A percentile compares a stretch with the other conserved stretches of the same genome.
Evolutionary conservation across 2,113 vertebrate species (phyloP).

Genomic region (Corythoichthys intestinalis): DNA sequence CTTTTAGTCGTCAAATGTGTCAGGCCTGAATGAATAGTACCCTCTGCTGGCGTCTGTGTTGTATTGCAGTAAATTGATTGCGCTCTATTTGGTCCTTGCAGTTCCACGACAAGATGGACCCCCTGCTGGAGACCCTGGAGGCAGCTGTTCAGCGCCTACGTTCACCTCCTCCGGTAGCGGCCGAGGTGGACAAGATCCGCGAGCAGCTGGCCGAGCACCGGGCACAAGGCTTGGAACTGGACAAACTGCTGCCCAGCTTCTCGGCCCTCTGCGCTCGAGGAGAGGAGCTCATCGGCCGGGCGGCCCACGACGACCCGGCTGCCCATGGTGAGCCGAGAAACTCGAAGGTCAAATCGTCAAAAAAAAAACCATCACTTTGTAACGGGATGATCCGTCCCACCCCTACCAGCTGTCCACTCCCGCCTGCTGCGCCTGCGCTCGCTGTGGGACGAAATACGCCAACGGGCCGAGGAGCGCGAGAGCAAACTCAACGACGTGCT

Average conservation of each 20-base stretch:
- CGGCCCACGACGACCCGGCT: slow-evolving; percentile 85
- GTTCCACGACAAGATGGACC: slow-evolving; percentile 98
- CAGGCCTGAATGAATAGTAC: not conserved
- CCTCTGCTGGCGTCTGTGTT: not conserved
- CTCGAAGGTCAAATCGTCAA: too few species aligned
- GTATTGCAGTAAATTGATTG: too few species aligned
- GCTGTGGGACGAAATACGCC: slow-evolving; percentile 97
- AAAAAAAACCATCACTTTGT: too few species aligned
- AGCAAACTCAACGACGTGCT: slow-evolving; percentile 92
- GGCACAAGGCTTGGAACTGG: slow-evolving; percentile 84
- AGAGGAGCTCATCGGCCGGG: slow-evolving; percentile 88
- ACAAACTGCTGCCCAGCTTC: slow-evolving; percentile 95
- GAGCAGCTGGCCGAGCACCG: slow-evolving; percentile 94
- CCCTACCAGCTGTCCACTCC: slow-evolving; percentile 82
- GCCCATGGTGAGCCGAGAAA: slow-evolving; percentile 81
- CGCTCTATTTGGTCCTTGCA: slow-evolving; percentile 18
- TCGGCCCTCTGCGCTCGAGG: slow-evolving; percentile 87
- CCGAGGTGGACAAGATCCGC: slow-evolving; percentile 96
- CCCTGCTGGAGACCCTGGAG: slow-evolving; percentile 92
- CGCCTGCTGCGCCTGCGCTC: slow-evolving; percentile 90
- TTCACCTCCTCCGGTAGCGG: slow-evolving; percentile 87
- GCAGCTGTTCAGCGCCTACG: slow-evolving; percentile 84
- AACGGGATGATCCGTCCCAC: too few species aligned
- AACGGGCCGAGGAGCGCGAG: slow-evolving; percentile 88
- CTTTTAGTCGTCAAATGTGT: too few species aligned